A percentile compares a stretch with the other conserved stretches of the same genome.
Conservation (phyloP, 2,888 invertebrate genomes). For the Andrena marginata region DNA sequence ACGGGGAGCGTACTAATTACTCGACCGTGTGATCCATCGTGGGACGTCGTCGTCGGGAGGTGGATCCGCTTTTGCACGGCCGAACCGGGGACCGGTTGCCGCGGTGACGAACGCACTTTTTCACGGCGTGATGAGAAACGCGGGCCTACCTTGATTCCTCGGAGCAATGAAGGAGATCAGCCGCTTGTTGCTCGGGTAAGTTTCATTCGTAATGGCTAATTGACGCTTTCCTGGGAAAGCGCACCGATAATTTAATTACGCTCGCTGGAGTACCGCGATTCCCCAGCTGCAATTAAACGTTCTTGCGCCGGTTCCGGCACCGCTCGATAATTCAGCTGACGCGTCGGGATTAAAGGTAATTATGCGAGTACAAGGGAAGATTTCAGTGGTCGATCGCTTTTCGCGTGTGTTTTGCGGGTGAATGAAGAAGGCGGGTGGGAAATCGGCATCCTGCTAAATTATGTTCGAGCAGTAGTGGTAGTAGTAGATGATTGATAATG, state of each 20-base stretch:
- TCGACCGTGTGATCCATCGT: constrained; percentile 57
- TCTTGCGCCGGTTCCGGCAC: no score
- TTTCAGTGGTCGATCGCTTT: neutral
- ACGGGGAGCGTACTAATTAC: constrained; percentile 64
- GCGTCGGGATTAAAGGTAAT: constrained; percentile 10
- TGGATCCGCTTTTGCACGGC: constrained; percentile 12
- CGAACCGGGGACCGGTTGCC: constrained; percentile 42
- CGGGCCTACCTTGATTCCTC: constrained; percentile 34
- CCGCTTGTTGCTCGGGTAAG: constrained; percentile 71
- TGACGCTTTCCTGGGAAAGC: constrained; percentile 24
- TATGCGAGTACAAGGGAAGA: neutral
- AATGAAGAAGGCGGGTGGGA: neutral
- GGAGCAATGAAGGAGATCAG: constrained; percentile 69
- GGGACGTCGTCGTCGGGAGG: constrained; percentile 31
- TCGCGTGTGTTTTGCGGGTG: neutral
- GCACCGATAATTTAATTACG: constrained; percentile 35
- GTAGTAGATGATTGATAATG: no score
- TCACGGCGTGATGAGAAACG: constrained; percentile 49
- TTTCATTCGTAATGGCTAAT: constrained; percentile 40
- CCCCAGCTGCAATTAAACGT: neutral
- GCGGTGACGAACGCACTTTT: constrained; percentile 26
- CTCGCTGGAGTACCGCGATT: neutral
- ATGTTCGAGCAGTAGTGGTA: neutral
- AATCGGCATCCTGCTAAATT: neutral
- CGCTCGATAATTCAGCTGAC: constrained; percentile 29